Evolutionary conservation across 2,888 invertebrate species (phyloP), one percentile per base, ranked within the genome.

Genomic region (Phortica magna): DNA sequence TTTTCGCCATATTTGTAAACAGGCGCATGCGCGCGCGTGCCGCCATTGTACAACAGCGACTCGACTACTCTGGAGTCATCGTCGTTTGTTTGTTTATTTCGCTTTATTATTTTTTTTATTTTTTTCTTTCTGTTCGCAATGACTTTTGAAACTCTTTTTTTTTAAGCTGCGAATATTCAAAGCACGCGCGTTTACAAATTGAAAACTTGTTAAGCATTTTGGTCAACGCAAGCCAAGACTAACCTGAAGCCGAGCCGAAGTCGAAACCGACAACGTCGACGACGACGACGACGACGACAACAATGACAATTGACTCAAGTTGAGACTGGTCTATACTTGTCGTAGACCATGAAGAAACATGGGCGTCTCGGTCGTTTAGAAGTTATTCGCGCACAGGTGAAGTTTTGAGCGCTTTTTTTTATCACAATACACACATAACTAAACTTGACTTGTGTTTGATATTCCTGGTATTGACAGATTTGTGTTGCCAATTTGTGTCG

Each of bases 121-220:
- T 67, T 41, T 41, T n/a, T 67, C n/a, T 59, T 3, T 59, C n/a
- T 53, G 10, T 65, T 5, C 65, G 65, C 65, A 39, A 12, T 9
- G 12, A 53, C 53, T 14, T 53, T 53, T 53, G 53, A 53, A 53
- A 64, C 39, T 39, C 7, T 7, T 65, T 39, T 39, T 75, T 73
- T 55, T 42, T 48, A 7, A 43, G 3, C 48, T 75, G 67, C 77
- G 53, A 82, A 83, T 86, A 88, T 88, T 88, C 87, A 85, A 87
- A 85, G 86, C 87, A 88, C 88, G 87, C 85, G 85, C 84, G 82
- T 80, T 85, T 84, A 87, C 87, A 88, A 87, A 87, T 87, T 88
- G 87, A 87, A 87, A 87, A 88, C 87, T 85, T 86, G 87, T 86
- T 87, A 85, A 87, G 82, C 81, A 80, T 77, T 79, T 76, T 77